Percentiles rank a stretch among this genome's conserved stretches.
phyloP scores from a whole-genome alignment of 1,140 invertebrate genomes.

The Coelopa frigida region DNA sequence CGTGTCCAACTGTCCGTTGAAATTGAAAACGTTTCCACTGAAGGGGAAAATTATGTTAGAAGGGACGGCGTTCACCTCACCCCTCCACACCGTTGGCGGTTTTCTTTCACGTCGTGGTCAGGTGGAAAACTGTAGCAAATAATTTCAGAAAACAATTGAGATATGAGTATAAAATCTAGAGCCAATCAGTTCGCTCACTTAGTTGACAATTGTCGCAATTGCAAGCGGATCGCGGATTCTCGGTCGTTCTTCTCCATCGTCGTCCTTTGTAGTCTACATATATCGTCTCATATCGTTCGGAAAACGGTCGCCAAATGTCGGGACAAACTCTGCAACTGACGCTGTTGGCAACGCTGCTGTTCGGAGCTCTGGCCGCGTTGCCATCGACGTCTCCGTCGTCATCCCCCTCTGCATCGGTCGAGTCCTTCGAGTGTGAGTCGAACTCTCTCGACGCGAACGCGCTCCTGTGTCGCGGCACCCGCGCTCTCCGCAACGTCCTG shows the following conservation, averaged over 20 bases:
- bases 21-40: constrained; percentile 42
- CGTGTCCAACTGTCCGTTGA: constrained; percentile 37
- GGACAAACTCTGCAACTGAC: not conserved
- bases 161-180: constrained; percentile 10
- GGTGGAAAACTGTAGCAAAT: constrained; percentile 4
- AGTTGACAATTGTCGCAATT: constrained; percentile 9
- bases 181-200: constrained; percentile 1
- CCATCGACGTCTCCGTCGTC: too few species aligned
- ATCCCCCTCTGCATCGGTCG: too few species aligned
- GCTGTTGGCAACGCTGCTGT: not conserved
- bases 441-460: constrained; percentile 25
- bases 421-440: constrained; percentile 16
- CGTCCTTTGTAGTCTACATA: too few species aligned
- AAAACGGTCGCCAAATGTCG: not conserved
- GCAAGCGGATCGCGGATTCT: too few species aligned
- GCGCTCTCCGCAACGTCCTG: constrained; percentile 29
- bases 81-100: not conserved
- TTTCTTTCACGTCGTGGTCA: constrained; percentile 3
- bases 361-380: too few species aligned
- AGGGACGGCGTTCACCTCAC: not conserved
- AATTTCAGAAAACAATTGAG: constrained; percentile 4
- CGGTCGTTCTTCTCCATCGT: too few species aligned
- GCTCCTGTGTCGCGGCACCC: constrained; percentile 35
- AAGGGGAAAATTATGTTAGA: constrained; percentile 40
- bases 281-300: too few species aligned